Evolutionary conservation across 2,113 vertebrate genomes (phyloP).

Genomic region (Tor tambroides): DNA sequence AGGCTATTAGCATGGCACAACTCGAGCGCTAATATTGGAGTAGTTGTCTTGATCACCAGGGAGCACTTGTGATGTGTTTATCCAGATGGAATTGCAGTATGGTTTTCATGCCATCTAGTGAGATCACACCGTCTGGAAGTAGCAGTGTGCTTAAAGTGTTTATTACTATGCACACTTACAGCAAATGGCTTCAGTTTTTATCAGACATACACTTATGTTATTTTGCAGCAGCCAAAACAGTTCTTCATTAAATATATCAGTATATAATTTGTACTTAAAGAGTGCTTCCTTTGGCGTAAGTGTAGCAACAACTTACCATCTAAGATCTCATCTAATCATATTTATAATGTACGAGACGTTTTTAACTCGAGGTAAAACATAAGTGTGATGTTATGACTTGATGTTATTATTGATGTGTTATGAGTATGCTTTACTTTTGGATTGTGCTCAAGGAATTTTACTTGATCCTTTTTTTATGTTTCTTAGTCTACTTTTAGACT

Average conservation of each 20-base stretch:
- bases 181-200: constrained; percentile 16
- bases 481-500: background rate
- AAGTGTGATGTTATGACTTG: background rate
- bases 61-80: background rate
- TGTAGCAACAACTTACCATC: background rate
- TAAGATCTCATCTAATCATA: background rate
- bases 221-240: background rate
- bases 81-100: constrained; percentile 40
- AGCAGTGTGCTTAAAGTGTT: background rate
- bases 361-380: background rate
- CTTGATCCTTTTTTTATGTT: background rate
- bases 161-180: background rate
- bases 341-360: background rate
- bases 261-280: background rate
- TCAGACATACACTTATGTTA: background rate
- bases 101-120: constrained; percentile 3
- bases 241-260: background rate
- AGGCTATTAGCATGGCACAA: background rate
- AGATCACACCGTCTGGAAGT: constrained; percentile 8
- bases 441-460: background rate
- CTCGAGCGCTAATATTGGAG: constrained; percentile 17
- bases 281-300: background rate
- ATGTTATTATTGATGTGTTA: background rate
- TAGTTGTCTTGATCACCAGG: background rate
- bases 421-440: background rate